Evolutionary conservation across 2,888 invertebrate species (phyloP).

Genomic region (Protula sp.): DNA sequence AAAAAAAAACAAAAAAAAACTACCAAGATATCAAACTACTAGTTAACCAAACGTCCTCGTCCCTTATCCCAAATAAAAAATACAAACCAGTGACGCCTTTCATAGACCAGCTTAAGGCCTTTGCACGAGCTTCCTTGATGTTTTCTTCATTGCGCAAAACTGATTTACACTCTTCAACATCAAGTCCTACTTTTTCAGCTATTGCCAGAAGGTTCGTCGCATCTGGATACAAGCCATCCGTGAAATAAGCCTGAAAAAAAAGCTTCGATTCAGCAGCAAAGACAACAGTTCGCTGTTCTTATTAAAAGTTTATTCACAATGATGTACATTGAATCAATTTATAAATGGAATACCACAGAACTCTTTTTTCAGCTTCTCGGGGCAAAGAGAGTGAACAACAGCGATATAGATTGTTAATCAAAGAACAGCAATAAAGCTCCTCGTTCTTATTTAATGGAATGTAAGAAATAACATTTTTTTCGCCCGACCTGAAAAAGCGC

Average conservation of each 20-base stretch:
- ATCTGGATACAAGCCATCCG: constrained; percentile 34
- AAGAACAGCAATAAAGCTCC: too few species aligned
- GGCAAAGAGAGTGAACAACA: too few species aligned
- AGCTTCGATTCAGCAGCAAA: too few species aligned
- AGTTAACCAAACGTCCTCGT: too few species aligned
- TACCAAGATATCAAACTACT: too few species aligned
- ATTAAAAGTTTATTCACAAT: not conserved
- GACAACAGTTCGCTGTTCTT: not conserved
- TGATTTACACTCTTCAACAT: constrained; percentile 13
- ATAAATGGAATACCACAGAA: too few species aligned
- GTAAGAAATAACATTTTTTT: not conserved
- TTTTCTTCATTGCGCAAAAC: constrained; percentile 27
- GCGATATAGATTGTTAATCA: too few species aligned
- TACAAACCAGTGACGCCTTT: constrained; percentile 44
- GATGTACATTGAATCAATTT: not conserved
- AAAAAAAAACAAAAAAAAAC: too few species aligned
- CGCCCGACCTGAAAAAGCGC: constrained; percentile 35
- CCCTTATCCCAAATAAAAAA: too few species aligned
- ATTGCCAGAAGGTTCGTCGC: constrained; percentile 29
- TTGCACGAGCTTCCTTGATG: constrained; percentile 24
- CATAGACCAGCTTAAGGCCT: constrained; percentile 30
- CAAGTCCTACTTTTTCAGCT: constrained; percentile 28
- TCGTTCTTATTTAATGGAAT: too few species aligned
- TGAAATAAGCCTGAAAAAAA: constrained; percentile 38
- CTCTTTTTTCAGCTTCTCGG: too few species aligned